Base-by-base conservation (phyloP, 2,888 invertebrate species). In the Chymomyza caudatula region DNA sequence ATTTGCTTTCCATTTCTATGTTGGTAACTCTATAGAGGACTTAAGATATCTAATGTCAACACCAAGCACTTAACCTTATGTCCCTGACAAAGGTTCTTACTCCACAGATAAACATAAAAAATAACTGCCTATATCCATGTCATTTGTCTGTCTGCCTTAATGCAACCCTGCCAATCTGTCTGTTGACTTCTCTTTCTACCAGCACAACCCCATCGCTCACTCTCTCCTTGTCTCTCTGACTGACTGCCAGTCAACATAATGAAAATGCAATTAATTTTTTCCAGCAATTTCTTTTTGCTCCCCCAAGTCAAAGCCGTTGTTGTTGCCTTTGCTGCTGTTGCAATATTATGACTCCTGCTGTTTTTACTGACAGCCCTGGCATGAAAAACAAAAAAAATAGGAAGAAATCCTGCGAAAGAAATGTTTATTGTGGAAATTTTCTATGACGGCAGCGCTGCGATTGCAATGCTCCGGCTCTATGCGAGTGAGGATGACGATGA, bases 221-320 rank as follows among this genome's bases (percentile, higher is more conserved):
- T 52, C 58, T 67, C 60, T 61, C 71, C 23, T 63, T 71, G 44
- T 37, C 57, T 66, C 77, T 72, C 69, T 60, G 49, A 63, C 66
- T 62, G 62, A 64, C 63, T 60, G 64, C 69, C 78, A 75, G 83
- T 83, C 82, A 84, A 79, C 88, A 89, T 90, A 89, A 89, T 89
- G 89, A 89, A 89, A 89, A 90, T 90, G 89, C 89, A 89, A 89
- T 89, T 89, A 89, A 89, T 89, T 90, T 88, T 81, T 87, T 89
- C 82, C 83, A 87, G 81, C 79, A 79, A 79, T 79, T 87, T 87
- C 81, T 79, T 86, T 78, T 73, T 42, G 67, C 61, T 54, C 67
- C 73, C 64, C 78, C 68, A 71, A 79, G 76, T 74, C 72, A 74
- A 71, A 84, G 77, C 75, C 20, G 17, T 11, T 51, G 51, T 13